Percentiles rank a stretch among this genome's conserved stretches.
Conservation (phyloP, 2,113 vertebrate species). For the Glaucomys volans region DNA sequence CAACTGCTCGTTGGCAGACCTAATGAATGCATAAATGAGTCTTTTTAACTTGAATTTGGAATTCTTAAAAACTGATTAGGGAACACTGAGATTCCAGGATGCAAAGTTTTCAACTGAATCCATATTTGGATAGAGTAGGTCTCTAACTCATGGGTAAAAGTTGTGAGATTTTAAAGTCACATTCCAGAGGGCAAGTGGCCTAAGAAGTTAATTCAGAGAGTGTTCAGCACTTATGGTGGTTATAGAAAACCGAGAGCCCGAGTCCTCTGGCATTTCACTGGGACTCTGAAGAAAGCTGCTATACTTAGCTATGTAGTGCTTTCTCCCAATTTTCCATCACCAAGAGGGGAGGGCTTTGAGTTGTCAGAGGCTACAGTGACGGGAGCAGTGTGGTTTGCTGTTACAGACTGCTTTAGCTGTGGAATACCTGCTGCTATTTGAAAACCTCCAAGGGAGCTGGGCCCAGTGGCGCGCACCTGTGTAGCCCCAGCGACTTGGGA, state of each 20-base stretch:
- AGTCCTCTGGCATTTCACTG: background rate
- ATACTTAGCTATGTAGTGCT: rapidly evolving
- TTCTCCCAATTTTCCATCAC: background rate
- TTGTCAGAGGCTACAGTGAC: background rate
- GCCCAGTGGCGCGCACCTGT: background rate
- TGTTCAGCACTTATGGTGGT: background rate
- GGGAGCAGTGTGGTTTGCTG: background rate
- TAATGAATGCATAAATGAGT: background rate
- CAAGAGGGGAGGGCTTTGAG: background rate
- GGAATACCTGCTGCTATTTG: background rate
- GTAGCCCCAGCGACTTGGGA: rapidly evolving
- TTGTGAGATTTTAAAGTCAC: background rate
- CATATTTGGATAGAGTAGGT: background rate
- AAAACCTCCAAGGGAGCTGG: background rate
- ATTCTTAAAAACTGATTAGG: background rate
- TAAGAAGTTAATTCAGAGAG: background rate
- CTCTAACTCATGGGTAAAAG: background rate
- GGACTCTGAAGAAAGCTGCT: background rate
- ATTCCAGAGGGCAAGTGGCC: background rate
- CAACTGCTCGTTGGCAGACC: background rate
- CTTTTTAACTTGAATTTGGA: background rate
- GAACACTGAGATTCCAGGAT: background rate
- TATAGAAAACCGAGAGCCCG: background rate
- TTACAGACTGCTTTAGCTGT: background rate
- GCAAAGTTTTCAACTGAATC: background rate